A percentile compares a stretch with the other conserved stretches of the same genome.
Evolutionary conservation across 2,797 vertebrate genomes (phyloP).

Genomic region (Melanotaenia pygmaea): DNA sequence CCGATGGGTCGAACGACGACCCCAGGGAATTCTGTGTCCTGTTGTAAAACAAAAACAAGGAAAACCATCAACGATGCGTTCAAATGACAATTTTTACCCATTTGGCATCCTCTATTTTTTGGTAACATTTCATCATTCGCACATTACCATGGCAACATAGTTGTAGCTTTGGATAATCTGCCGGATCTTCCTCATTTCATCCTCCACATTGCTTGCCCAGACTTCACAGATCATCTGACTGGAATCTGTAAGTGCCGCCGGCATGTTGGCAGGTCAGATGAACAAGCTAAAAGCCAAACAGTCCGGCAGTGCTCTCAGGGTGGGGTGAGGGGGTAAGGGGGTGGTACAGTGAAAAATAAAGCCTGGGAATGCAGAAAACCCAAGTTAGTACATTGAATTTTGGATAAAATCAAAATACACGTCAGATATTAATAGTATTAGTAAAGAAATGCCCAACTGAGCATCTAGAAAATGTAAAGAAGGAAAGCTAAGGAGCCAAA

Average conservation of each 20-base stretch:
- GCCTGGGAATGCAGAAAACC: constrained; percentile 8
- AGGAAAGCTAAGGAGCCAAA: no score
- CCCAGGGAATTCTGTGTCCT: constrained; percentile 99
- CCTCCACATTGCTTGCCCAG: constrained; percentile 98
- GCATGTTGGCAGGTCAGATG: constrained; percentile 85
- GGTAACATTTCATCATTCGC: no score
- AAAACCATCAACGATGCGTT: no score
- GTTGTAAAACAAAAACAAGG: background rate
- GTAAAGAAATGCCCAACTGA: background rate
- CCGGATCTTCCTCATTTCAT: constrained; percentile 98
- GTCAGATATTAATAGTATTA: no score
- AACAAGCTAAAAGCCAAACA: constrained; percentile 42
- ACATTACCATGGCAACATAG: constrained; percentile 95
- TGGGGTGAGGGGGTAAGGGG: background rate
- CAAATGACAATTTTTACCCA: background rate
- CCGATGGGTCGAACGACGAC: constrained; percentile 96
- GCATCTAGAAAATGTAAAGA: background rate
- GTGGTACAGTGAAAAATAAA: constrained; percentile 17
- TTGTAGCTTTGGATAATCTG: constrained; percentile 97
- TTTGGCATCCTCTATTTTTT: background rate
- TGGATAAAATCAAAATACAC: background rate
- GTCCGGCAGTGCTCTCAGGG: constrained; percentile 42
- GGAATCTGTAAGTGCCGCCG: constrained; percentile 95
- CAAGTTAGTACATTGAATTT: background rate
- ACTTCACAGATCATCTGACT: constrained; percentile 99